Percentiles rank a stretch among this genome's conserved stretches.
Evolutionary conservation across 2,888 invertebrate species (phyloP).

Genomic region (Tiliacea citrago): DNA sequence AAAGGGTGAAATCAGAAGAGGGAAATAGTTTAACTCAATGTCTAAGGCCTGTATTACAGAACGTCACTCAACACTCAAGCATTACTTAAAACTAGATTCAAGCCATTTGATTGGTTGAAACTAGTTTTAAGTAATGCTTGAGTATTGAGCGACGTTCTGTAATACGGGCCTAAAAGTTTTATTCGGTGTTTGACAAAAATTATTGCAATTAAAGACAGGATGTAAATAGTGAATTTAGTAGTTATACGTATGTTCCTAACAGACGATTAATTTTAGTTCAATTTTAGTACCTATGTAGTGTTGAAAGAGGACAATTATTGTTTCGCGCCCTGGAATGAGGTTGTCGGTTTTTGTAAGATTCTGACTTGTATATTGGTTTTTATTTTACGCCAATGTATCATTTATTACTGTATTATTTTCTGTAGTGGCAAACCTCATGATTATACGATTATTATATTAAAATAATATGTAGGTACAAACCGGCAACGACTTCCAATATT

Average conservation of each 20-base stretch:
- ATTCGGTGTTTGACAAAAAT: slow-evolving; percentile 30
- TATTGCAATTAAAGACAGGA: slow-evolving; percentile 59
- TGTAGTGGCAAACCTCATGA: not conserved
- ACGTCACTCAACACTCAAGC: no score
- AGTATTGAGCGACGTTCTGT: no score
- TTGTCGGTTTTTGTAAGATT: slow-evolving; percentile 10
- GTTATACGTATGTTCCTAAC: slow-evolving; percentile 67
- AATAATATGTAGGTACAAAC: not conserved
- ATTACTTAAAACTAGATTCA: no score
- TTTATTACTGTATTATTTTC: slow-evolving; percentile 3
- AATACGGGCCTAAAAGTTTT: not conserved
- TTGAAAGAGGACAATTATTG: slow-evolving; percentile 21
- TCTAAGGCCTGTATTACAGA: no score
- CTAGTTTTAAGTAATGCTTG: no score
- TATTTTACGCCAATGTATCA: not conserved
- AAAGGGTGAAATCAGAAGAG: not conserved
- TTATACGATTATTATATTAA: not conserved
- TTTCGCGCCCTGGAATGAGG: not conserved
- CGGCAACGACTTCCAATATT: slow-evolving; percentile 12
- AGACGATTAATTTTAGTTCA: slow-evolving; percentile 58
- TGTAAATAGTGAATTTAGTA: slow-evolving; percentile 67
- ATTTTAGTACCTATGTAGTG: slow-evolving; percentile 41
- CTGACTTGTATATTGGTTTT: no score
- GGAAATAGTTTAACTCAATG: not conserved
- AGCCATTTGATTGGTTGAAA: no score